phyloP scores from a whole-genome alignment of 2,888 invertebrate genomes.

The Epinotia demarniana region DNA sequence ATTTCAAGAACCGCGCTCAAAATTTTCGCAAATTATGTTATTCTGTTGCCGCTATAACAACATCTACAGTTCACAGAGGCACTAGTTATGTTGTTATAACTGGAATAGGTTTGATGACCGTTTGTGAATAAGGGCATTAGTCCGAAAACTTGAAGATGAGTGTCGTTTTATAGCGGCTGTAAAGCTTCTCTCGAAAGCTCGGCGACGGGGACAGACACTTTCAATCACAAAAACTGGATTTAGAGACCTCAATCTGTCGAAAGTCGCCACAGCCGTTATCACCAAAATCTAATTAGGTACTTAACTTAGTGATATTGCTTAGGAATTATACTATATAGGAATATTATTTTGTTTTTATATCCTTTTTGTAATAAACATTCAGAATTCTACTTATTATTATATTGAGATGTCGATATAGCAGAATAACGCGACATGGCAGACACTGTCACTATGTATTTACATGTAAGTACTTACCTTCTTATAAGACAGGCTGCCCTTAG shows the following conservation, averaged over 20 bases:
- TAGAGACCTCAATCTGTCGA: background rate
- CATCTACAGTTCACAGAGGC: too few species aligned
- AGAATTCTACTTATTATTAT: too few species aligned
- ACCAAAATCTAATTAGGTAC: background rate
- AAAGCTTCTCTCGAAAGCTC: slow-evolving; percentile 5
- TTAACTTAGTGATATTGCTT: background rate
- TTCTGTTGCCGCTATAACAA: too few species aligned
- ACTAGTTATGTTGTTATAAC: too few species aligned
- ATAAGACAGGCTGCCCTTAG: too few species aligned
- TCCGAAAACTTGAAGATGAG: background rate
- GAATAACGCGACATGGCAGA: too few species aligned
- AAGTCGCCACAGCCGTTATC: background rate
- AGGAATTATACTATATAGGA: background rate
- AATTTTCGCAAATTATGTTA: too few species aligned
- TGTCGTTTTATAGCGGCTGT: background rate
- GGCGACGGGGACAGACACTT: background rate
- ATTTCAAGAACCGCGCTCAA: too few species aligned
- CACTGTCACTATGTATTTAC: too few species aligned
- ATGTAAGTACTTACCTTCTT: too few species aligned
- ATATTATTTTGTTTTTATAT: too few species aligned
- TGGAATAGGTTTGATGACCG: background rate
- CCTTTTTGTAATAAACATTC: too few species aligned
- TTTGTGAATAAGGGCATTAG: background rate
- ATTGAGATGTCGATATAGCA: background rate
- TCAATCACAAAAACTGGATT: slow-evolving; percentile 17